phyloP scores from a whole-genome alignment of 2,113 vertebrate genomes.

The Propithecus coquereli region DNA sequence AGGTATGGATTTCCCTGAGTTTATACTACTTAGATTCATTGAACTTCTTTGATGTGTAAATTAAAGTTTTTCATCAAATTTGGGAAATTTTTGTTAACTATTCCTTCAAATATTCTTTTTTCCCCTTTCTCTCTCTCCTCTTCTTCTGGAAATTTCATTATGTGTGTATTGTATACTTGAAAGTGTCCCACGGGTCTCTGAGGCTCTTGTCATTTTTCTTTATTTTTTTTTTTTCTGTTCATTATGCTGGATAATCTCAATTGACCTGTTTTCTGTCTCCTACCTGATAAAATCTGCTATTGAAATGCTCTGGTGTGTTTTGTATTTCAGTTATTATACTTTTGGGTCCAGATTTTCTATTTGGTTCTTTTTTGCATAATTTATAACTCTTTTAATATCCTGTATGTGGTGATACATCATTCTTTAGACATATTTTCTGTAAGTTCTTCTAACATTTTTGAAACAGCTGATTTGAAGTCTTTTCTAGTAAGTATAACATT shows the following conservation, averaged over 20 bases:
- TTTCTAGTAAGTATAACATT: neutral
- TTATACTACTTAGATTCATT: neutral
- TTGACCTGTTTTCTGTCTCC: neutral
- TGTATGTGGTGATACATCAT: neutral
- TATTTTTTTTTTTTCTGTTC: neutral
- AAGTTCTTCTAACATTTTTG: neutral
- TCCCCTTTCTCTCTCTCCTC: neutral
- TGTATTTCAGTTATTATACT: neutral
- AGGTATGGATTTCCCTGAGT: neutral
- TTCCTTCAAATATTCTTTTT: neutral
- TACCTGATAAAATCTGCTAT: neutral
- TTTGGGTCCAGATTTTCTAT: neutral
- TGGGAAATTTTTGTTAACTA: neutral
- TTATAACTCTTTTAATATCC: neutral
- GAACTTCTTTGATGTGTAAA: neutral
- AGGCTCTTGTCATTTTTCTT: neutral
- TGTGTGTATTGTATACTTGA: neutral
- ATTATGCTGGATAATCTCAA: neutral
- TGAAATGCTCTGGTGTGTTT: neutral
- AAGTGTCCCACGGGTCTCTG: neutral
- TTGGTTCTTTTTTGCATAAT: neutral
- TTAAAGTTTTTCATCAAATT: neutral
- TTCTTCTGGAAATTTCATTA: no score
- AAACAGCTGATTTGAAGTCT: neutral
- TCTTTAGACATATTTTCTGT: neutral